Base-by-base conservation (phyloP, 2,888 invertebrate genomes). In the Dyspetes luteomarginatus region DNA sequence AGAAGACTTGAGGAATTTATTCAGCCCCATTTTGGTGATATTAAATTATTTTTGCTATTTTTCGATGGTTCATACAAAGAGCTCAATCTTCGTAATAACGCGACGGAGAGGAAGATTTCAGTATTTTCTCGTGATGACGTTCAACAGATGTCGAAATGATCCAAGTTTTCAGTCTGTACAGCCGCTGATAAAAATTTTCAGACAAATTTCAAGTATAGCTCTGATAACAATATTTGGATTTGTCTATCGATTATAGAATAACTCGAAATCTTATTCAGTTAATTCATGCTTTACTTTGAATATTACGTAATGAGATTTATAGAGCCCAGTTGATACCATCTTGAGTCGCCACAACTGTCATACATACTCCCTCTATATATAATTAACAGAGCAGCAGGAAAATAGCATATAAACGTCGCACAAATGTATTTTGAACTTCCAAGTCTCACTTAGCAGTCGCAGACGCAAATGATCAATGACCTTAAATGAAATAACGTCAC, bases 381-480 rank as follows among this genome's bases (percentile, higher is more conserved):
- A n/a, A n/a, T n/a, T n/a, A n/a, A n/a, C n/a, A n/a, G n/a, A n/a
- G n/a, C n/a, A n/a, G n/a, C n/a, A n/a, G n/a, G n/a, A n/a, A n/a
- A n/a, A n/a, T n/a, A 9, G 9, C 9, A 12, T 36, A 36, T 19
- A 62, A 45, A 62, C 76, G 62, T 55, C 26, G 60, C 43, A 45
- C 64, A 36, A 78, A 48, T 65, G 60, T 78, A 81, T 78, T 78
- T 77, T 73, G 77, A 81, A 81, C 73, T 77, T 78, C 73, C n/a
- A 73, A 48, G 81, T 67, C 65, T 50, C 60, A 50, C 43, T 45
- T 67, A 19, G 26, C 36, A 45, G 58, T 43, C 68, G 48, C 56
- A 62, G 73, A 73, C 71, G 67, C 71, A 76, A 41, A 83, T 85
- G 84, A 85, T 85, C 85, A 85, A 85, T 84, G 85, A 85, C 85